Evolutionary conservation across 2,113 vertebrate species (phyloP).

Genomic region (Melanotaenia duboulayi): DNA sequence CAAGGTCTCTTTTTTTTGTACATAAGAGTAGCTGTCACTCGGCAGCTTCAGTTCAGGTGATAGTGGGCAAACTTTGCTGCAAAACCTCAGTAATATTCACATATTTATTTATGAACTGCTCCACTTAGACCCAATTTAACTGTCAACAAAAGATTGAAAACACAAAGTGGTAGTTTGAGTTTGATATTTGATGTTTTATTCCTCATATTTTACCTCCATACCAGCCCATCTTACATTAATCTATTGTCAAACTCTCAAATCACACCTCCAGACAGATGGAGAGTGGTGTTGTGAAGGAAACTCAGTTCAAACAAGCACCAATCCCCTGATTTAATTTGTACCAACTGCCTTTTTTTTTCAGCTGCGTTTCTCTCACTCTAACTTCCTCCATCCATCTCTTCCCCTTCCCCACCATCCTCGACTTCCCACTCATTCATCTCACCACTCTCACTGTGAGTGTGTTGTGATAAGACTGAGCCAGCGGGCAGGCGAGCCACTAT

Average conservation of each 20-base stretch:
- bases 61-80: neutral
- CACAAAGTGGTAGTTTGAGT: neutral
- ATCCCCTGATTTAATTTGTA: constrained; percentile 62
- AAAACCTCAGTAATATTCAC: neutral
- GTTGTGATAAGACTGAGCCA: constrained; percentile 66
- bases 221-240: neutral
- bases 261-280: constrained; percentile 36
- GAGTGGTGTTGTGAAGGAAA: constrained; percentile 33
- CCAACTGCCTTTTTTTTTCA: constrained; percentile 43
- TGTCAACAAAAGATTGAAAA: neutral
- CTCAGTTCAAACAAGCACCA: constrained; percentile 33
- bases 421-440: constrained; percentile 63
- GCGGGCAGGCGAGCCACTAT: constrained; percentile 45
- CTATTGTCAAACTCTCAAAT: constrained; percentile 1
- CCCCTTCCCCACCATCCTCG: constrained; percentile 38
- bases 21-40: neutral
- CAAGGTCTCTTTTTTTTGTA: neutral
- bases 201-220: neutral
- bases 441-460: constrained; percentile 42
- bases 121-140: neutral
- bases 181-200: neutral
- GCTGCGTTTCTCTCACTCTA: constrained; percentile 27
- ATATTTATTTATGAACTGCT: neutral
- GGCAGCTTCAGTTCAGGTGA: constrained; percentile 9
- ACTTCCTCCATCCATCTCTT: constrained; percentile 43